These are phyloP conservation scores for Melanerpes aurifrons DNA, from an alignment of 2,113 vertebrate species.

Conservation along the genomic window DNA sequence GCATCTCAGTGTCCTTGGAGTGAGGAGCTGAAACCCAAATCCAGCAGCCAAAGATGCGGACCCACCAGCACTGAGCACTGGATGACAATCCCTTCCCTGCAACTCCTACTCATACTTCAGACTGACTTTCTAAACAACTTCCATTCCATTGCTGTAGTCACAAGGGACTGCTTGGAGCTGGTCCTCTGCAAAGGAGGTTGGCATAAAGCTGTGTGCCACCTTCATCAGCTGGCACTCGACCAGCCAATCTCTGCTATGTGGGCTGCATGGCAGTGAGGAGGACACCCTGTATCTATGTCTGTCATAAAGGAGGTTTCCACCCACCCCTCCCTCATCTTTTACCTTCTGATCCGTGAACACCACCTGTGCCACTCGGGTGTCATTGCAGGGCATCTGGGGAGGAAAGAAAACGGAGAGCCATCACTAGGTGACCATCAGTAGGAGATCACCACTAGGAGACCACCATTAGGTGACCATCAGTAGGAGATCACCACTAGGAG, in stretches of 20 bases:
- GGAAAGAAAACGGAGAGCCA: background rate
- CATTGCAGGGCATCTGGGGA: constrained; percentile 60
- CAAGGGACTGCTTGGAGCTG: no score
- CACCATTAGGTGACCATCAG: background rate
- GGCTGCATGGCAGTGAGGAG: background rate
- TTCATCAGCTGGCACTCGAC: fast-evolving
- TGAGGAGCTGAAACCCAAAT: no score
- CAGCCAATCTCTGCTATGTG: background rate
- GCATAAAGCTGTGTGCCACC: no score
- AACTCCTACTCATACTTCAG: no score
- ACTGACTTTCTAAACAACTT: no score
- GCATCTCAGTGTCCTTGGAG: no score
- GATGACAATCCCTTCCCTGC: no score
- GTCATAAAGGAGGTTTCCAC: fast-evolving
- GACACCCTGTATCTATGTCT: fast-evolving
- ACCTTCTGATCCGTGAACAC: background rate
- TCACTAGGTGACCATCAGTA: background rate
- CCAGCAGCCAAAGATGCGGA: no score
- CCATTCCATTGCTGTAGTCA: no score
- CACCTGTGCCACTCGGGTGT: constrained; percentile 53
- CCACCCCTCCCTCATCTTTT: background rate
- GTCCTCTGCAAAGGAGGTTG: no score
- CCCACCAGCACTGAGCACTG: no score
- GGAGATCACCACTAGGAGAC: background rate
- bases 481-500: no score